Conservation (phyloP, 2,888 invertebrate species). For the Acrobasis repandana region DNA sequence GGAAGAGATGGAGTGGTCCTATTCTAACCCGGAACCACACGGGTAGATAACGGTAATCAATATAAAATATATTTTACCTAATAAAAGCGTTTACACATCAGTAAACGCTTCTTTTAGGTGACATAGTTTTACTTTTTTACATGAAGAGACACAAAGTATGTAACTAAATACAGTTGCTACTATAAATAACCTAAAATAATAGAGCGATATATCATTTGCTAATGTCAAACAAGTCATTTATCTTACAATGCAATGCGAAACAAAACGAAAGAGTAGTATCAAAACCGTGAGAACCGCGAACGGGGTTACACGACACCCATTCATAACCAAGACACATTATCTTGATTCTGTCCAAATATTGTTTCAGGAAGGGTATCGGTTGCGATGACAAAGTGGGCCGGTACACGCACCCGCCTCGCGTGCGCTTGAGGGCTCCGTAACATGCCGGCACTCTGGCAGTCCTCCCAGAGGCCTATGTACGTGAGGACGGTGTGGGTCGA, state of each 20-base stretch:
- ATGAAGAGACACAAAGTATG: too few species aligned
- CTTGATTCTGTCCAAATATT: conserved; percentile 22
- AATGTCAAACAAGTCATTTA: not conserved
- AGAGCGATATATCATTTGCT: not conserved
- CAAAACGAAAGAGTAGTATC: not conserved
- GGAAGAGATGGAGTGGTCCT: too few species aligned
- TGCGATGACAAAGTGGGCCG: conserved; percentile 53
- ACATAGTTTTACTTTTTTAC: too few species aligned
- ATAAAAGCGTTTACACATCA: too few species aligned
- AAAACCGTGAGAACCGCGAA: conserved; percentile 1
- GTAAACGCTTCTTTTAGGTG: too few species aligned
- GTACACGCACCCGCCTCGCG: conserved; percentile 47
- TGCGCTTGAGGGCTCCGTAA: conserved; percentile 44
- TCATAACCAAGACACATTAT: conserved; percentile 13
- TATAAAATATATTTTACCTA: too few species aligned
- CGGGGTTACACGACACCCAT: conserved; percentile 19
- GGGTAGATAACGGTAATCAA: too few species aligned
- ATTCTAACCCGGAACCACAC: too few species aligned
- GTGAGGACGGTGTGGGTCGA: conserved; percentile 87
- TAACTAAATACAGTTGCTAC: too few species aligned
- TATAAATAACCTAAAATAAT: not conserved
- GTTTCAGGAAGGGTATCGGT: conserved; percentile 50
- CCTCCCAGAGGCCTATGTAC: conserved; percentile 84
- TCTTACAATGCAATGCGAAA: not conserved
- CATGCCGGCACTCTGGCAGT: conserved; percentile 85